These are phyloP conservation scores for Dugesia japonica DNA, from an alignment of 2,888 invertebrate species.

Conservation along the genomic window DNA sequence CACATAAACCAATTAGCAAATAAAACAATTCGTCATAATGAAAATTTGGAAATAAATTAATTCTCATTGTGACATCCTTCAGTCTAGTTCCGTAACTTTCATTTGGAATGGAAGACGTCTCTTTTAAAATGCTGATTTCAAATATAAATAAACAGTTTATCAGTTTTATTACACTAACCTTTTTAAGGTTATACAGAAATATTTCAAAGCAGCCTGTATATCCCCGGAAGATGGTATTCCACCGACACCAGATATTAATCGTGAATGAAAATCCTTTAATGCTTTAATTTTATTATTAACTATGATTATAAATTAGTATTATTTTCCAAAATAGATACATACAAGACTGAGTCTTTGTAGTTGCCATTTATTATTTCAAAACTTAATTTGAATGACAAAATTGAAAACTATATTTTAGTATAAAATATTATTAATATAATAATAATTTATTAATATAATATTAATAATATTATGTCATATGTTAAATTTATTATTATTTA, in stretches of 20 bases:
- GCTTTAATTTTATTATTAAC: conserved; percentile 31
- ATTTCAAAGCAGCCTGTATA: conserved; percentile 88
- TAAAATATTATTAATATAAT: no score
- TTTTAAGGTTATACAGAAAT: conserved; percentile 84
- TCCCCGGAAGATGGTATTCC: conserved; percentile 73
- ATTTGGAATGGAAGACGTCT: conserved; percentile 77
- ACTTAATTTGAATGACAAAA: neutral
- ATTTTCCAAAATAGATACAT: neutral
- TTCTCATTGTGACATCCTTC: conserved; percentile 55
- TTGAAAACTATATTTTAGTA: no score
- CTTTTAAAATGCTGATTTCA: conserved; percentile 70
- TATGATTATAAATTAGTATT: neutral
- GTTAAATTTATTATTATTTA: no score
- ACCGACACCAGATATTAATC: conserved; percentile 11
- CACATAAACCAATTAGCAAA: conserved; percentile 26
- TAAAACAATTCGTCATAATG: conserved; percentile 32
- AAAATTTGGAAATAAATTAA: conserved; percentile 32
- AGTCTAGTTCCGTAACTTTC: conserved; percentile 74
- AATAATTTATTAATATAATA: no score
- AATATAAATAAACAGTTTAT: conserved; percentile 25
- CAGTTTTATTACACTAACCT: conserved; percentile 56
- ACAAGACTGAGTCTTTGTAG: neutral
- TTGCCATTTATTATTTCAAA: neutral
- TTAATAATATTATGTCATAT: no score
- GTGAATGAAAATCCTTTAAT: conserved; percentile 24